Base-by-base conservation (phyloP, 2,113 vertebrate genomes). In the Nothobranchius kuhntae region DNA sequence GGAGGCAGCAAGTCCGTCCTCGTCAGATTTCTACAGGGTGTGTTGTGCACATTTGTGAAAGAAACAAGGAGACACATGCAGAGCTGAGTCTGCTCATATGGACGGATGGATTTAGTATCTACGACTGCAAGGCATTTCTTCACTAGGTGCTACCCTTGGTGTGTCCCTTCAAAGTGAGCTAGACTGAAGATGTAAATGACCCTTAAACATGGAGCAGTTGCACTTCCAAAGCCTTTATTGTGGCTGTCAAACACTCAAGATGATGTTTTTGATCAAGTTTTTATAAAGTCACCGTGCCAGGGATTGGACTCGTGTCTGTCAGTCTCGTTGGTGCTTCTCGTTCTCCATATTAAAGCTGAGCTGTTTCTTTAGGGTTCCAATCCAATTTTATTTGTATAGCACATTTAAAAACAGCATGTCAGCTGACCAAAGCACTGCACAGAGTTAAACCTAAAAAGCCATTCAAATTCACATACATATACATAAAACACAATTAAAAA, bases 1-100 rank as follows among this genome's bases (percentile, higher is more conserved):
- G 90, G 94, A 84, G 14, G 7, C 21, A 50, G 72, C 86, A 80
- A 81, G 52, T 71, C 57, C 71, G 68, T 60, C 88, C 90, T 93
- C 38, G 62, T 87, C 93, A 91, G 78, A 82, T 95, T 95, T 92
- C 93, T 72, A 9, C 60, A 45, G 84, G 61, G 61, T 75, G 76
- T 64, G 65, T 59, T 68, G 44, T 5, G 44, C 4, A 56, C 64
- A 53, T 80, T 76, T 45, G 30, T 69, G 52, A 77, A 81, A 63
- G 70, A 57, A 77, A 77, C 66, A 53, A 65, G 74, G 40, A 61
- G 54, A 62, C 38, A n/a, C 8, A 56, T 15, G 30, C 53, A 36
- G 42, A 58, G 13, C 17, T 65, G 63, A 44, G 60, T 44, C 38
- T 48, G 53, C 40, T 61, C 47, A 61, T 68, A 30, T 30, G 63